Percentiles rank a stretch among this genome's conserved stretches.
These are phyloP conservation scores for Anseranas semipalmata DNA, from an alignment of 2,113 vertebrate genomes.

Conservation along the genomic window DNA sequence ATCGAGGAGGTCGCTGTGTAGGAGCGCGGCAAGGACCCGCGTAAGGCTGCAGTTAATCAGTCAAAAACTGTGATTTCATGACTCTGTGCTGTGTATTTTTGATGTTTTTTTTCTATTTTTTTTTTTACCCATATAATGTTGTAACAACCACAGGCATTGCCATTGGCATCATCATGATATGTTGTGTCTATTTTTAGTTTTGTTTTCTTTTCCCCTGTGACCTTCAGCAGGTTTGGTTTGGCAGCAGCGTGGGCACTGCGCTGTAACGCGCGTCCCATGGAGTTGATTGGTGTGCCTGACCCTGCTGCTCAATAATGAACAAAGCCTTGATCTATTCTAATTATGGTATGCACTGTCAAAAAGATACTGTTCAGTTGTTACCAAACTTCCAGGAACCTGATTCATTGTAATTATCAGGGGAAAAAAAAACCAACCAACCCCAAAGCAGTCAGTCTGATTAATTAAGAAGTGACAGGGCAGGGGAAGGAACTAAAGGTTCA, in stretches of 20 bases:
- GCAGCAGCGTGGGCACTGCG: not conserved
- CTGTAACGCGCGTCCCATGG: not conserved
- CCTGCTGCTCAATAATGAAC: not conserved
- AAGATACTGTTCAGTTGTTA: constrained; percentile 1
- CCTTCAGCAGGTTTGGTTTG: not conserved
- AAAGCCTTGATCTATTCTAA: constrained; percentile 10
- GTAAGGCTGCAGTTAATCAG: not conserved
- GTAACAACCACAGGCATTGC: not conserved
- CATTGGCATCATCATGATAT: not conserved
- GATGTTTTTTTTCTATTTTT: not conserved
- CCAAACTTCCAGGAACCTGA: not conserved
- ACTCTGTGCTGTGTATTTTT: not conserved
- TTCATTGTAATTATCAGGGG: not conserved
- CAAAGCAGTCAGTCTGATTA: not conserved
- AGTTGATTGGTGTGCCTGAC: not conserved
- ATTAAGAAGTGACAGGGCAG: not conserved
- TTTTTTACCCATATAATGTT: accelerated
- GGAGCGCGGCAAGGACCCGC: not conserved
- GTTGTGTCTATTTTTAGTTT: constrained; percentile 22
- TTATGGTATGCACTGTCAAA: not conserved
- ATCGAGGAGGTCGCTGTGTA: not conserved
- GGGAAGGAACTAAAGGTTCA: not conserved
- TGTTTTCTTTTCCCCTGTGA: not conserved
- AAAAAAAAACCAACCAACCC: not conserved
- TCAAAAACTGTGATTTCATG: not conserved